Base-by-base conservation (phyloP, 2,113 vertebrate species). In the Thermophis baileyi region DNA sequence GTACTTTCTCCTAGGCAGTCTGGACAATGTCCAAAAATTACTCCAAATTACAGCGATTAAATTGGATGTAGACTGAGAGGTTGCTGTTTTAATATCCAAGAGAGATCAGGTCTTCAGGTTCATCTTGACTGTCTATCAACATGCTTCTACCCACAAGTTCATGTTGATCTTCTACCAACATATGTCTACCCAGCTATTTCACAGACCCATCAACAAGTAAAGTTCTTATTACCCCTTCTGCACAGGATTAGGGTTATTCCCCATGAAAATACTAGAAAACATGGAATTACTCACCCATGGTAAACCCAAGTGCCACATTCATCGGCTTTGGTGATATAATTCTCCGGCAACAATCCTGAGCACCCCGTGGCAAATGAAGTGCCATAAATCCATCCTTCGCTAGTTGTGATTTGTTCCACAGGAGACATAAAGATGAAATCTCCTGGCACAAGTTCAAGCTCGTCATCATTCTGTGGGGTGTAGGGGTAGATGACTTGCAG, bases 401-500 rank as follows among this genome's bases (percentile, higher is more conserved):
- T 99, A 25, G 99, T 99, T 89, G 96, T 98, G 97, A 95, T 97
- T 95, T 99, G 99, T 95, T 99, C 99, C 97, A 98, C 97, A 0
- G 98, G 97, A 1, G 99, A 99, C 99, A 98, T 99, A 96, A 99
- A 99, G 96, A 99, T 98, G 91, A 99, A 99, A 95, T 99, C 99
- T 91, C 99, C 98, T 0, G 98, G 98, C 10, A 98, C 97, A 96
- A 99, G 97, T 97, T 99, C 99, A 5, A 99, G 98, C 96, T 99
- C 99, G 0, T 99, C 99, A 0, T 99, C 99, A 0, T 99, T 99
- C 97, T 99, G 99, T 0, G 99, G 99, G 74, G 94, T 95, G 95
- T 99, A 99, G 27, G 99, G 99, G 96, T 99, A 99, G 98, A 99
- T 99, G 93, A 99, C 99, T 74, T 99, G 99, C 90, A 99, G 97